These are phyloP conservation scores for Puffinus mauretanicus DNA, from an alignment of 2,113 vertebrate genomes.

Conservation along the genomic window DNA sequence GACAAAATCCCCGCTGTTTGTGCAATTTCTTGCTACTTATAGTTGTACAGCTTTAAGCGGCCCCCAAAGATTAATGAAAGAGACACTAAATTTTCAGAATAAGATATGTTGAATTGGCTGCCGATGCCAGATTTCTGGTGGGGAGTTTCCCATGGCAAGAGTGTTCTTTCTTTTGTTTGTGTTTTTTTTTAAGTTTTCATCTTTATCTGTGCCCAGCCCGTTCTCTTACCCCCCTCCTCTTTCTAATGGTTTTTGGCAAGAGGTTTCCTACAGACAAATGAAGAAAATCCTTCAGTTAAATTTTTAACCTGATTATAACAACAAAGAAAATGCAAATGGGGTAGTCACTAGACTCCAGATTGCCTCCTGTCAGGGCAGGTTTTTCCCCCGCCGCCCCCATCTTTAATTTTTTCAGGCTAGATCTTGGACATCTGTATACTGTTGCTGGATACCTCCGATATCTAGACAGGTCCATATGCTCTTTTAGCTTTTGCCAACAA, in stretches of 20 bases:
- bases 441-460: slow-evolving; percentile 16
- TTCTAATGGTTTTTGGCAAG: background rate
- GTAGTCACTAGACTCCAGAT: background rate
- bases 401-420: background rate
- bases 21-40: background rate
- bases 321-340: slow-evolving; percentile 6
- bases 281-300: background rate
- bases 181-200: background rate
- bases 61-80: background rate
- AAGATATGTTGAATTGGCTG: background rate
- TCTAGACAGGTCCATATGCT: slow-evolving; percentile 30
- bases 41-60: background rate
- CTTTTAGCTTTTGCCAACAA: background rate
- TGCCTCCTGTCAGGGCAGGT: slow-evolving; percentile 14
- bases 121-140: background rate
- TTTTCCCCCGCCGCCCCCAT: background rate
- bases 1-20: background rate
- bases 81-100: background rate
- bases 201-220: background rate
- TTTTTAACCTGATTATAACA: background rate
- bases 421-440: background rate
- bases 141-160: background rate
- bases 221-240: background rate
- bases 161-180: background rate
- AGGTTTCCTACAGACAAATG: rapidly evolving